Evolutionary conservation across 2,113 vertebrate species (phyloP), one percentile per base, ranked within the genome.

Genomic region (Cepphus grylle): DNA sequence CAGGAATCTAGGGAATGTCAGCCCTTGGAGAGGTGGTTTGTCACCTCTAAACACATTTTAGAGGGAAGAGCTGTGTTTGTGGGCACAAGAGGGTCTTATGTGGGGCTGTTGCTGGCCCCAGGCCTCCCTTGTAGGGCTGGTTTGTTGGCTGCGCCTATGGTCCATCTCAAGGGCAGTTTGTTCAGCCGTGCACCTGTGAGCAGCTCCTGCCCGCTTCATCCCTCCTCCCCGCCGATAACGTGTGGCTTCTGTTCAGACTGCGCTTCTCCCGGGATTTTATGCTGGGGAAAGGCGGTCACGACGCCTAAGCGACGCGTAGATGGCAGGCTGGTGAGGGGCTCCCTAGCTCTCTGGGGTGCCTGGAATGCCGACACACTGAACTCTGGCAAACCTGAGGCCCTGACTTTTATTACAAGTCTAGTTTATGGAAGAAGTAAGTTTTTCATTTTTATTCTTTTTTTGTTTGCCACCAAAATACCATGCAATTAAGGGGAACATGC

Each of bases 241-340:
- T 5, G 19, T 2, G 34, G 3, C 11, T 69, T 30, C 66, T 43
- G 43, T 22, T 74, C 23, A 30, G 29, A 16, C 18, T 5, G 36
- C 0, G 1, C 22, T 52, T 69, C 40, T 85, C 7, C 56, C 9
- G 2, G 30, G 1, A 4, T 40, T 20, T 42, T 8, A 12, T n/a
- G 22, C 32, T 45, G 34, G 61, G 40, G 20, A 59, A 63, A 61
- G 29, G 30, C 1, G 3, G 30, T 22, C 22, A 0, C 6, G 50
- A n/a, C n/a, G n/a, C n/a, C n/a, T n/a, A n/a, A n/a, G 15, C 0
- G 3, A 23, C 1, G 4, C 5, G 40, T 16, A 2, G 5, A 4
- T 21, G 25, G 26, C 55, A 84, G 65, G 30, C 30, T 65, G 55
- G 26, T 4, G 3, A 30, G 0, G 8, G 43, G 36, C 40, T 86